Conservation (phyloP, 2,888 invertebrate genomes). For the Bedellia somnulentella region DNA sequence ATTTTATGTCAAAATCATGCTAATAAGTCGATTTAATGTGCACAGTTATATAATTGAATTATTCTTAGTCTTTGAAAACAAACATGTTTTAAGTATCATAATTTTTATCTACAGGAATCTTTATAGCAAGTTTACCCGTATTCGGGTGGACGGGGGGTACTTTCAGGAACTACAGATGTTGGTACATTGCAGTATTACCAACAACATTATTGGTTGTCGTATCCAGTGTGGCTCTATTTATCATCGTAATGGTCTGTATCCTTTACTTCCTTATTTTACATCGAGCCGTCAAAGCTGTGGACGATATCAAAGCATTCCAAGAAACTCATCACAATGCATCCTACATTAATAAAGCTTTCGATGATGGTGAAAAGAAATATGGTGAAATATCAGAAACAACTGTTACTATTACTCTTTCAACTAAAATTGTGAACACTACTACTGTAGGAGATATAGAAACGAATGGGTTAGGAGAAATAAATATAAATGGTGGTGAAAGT, state of each 20-base stretch:
- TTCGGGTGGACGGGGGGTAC: slow-evolving; percentile 43
- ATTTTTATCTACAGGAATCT: slow-evolving; percentile 20
- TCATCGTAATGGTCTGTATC: slow-evolving; percentile 30
- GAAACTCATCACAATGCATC: slow-evolving; percentile 16
- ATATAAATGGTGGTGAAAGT: too few species aligned
- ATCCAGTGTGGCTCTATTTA: slow-evolving; percentile 43
- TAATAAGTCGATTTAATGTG: too few species aligned
- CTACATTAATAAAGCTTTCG: slow-evolving; percentile 20
- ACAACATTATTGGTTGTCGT: slow-evolving; percentile 47
- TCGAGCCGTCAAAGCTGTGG: slow-evolving; percentile 52
- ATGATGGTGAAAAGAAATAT: slow-evolving; percentile 18
- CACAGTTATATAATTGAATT: too few species aligned
- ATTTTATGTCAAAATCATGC: too few species aligned
- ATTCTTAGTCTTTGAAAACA: too few species aligned
- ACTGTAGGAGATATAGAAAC: slow-evolving; percentile 10
- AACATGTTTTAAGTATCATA: background rate
- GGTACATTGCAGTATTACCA: slow-evolving; percentile 61
- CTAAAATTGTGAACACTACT: slow-evolving; percentile 14
- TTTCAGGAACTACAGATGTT: slow-evolving; percentile 52
- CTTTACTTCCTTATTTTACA: slow-evolving; percentile 59
- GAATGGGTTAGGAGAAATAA: slow-evolving; percentile 13
- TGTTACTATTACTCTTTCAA: slow-evolving; percentile 18
- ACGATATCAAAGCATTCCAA: slow-evolving; percentile 37
- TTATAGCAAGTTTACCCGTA: slow-evolving; percentile 25
- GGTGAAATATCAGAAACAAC: slow-evolving; percentile 14